Conservation (phyloP, 2,888 invertebrate species). For the Himalopsyche tibetana region DNA sequence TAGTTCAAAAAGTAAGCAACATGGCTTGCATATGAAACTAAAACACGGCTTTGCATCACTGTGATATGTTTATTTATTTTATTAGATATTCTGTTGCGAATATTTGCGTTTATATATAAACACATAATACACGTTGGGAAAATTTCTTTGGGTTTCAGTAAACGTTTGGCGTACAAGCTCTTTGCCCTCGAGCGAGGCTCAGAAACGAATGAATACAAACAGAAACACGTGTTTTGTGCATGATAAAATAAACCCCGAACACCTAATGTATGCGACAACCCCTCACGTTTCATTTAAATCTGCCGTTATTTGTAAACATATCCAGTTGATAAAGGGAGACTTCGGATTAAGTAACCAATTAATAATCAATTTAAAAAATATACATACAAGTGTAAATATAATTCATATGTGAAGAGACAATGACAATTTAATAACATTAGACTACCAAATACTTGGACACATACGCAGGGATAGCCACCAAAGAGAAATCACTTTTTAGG, state of each 20-base stretch:
- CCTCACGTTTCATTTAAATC: conserved; percentile 19
- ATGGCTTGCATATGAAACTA: background rate
- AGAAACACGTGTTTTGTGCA: background rate
- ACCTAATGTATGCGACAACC: background rate
- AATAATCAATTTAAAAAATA: no score
- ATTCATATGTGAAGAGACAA: no score
- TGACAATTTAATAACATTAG: no score
- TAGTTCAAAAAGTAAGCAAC: no score
- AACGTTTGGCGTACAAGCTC: conserved; percentile 1
- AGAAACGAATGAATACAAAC: conserved; percentile 31
- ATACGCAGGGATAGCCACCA: no score
- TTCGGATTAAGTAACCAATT: no score
- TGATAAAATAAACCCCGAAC: conserved; percentile 16
- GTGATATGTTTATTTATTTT: background rate
- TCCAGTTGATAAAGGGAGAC: no score
- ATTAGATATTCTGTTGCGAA: background rate
- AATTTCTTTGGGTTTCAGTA: conserved; percentile 36
- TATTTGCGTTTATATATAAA: background rate
- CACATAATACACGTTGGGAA: background rate
- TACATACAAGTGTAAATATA: no score
- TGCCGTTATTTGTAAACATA: background rate
- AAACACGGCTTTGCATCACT: background rate
- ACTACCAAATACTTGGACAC: no score
- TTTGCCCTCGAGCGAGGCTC: conserved; percentile 8
- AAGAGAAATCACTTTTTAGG: no score